phyloP scores from a whole-genome alignment of 2,797 vertebrate species.

The Sciurus vulgaris region DNA sequence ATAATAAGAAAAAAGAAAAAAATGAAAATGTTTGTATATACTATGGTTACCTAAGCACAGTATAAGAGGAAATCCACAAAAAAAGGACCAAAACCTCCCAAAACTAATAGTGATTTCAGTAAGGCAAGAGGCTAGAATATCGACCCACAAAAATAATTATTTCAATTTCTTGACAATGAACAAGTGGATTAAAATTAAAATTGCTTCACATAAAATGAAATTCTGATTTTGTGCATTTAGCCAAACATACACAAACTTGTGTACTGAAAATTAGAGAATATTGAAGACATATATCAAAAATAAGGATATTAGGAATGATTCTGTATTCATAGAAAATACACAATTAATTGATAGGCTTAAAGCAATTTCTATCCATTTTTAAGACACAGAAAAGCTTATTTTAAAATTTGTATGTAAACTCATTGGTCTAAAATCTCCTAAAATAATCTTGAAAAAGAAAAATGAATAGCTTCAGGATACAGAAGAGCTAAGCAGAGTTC shows the following conservation, averaged over 20 bases:
- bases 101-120: background rate
- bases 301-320: no score
- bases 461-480: background rate
- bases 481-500: no score
- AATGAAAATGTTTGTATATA: background rate
- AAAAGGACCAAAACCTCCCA: background rate
- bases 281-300: background rate
- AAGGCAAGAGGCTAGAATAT: background rate
- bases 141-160: background rate
- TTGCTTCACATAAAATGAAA: background rate
- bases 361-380: background rate
- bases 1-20: background rate
- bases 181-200: background rate
- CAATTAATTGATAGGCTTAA: background rate
- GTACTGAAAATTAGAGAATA: background rate
- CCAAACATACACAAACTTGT: background rate
- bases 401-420: background rate
- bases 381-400: background rate
- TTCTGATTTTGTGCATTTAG: background rate
- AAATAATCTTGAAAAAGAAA: background rate
- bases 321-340: background rate
- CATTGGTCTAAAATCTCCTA: background rate
- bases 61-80: background rate
- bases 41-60: background rate
- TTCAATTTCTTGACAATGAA: background rate